Percentiles rank a stretch among this genome's conserved stretches.
Conservation (phyloP, 2,888 invertebrate genomes). For the Norana najaformis region DNA sequence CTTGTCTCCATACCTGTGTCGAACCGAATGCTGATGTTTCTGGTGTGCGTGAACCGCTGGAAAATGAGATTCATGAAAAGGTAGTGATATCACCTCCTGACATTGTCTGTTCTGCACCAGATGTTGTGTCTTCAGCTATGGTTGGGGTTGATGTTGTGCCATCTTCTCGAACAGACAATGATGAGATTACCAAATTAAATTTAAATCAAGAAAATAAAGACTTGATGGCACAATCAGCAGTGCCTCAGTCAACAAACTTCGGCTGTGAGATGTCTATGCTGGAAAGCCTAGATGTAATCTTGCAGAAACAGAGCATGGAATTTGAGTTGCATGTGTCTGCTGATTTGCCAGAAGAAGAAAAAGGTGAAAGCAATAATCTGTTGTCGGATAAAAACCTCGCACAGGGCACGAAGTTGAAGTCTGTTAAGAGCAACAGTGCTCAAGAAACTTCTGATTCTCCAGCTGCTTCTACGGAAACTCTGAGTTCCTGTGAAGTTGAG, state of each 20-base stretch:
- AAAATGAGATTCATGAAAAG: background rate
- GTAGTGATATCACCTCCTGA: background rate
- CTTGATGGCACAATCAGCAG: background rate
- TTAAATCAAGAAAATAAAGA: background rate
- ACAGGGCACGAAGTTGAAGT: background rate
- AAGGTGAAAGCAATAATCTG: background rate
- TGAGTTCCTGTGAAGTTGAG: background rate
- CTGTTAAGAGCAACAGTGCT: background rate
- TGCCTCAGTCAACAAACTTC: background rate
- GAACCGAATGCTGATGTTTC: background rate
- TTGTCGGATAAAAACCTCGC: background rate
- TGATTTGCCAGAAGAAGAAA: background rate
- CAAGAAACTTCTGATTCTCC: background rate
- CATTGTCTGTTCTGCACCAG: slow-evolving; percentile 19
- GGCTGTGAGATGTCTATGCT: background rate
- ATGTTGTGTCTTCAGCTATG: slow-evolving; percentile 10
- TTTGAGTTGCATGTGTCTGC: background rate
- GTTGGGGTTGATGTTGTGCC: slow-evolving; percentile 3
- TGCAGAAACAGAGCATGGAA: background rate
- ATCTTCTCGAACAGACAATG: background rate
- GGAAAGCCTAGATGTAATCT: background rate
- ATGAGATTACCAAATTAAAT: background rate
- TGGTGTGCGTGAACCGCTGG: background rate
- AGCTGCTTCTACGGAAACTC: background rate
- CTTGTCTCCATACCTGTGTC: background rate